A percentile compares a stretch with the other conserved stretches of the same genome.
These are phyloP conservation scores for Kradibia gibbosae DNA, from an alignment of 1,140 invertebrate genomes.

Conservation along the genomic window DNA sequence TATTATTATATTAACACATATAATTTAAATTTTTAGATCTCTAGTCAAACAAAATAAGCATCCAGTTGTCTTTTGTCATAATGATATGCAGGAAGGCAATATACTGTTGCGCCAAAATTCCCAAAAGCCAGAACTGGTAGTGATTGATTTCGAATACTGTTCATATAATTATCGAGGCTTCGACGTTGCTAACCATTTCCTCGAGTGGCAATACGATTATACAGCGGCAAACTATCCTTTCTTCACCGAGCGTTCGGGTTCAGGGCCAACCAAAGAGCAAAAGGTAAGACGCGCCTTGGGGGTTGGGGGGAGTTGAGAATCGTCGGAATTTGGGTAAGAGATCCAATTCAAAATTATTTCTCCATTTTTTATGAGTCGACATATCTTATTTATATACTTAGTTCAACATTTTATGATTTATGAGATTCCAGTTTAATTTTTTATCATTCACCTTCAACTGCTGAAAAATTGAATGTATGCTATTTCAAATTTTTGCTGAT, in stretches of 20 bases:
- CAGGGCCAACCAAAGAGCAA: conserved; percentile 85
- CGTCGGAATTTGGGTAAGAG: conserved; percentile 56
- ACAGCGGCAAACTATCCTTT: conserved; percentile 83
- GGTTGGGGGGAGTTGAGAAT: conserved; percentile 50
- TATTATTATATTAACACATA: no score
- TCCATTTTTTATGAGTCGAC: conserved; percentile 30
- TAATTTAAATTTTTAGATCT: conserved; percentile 53
- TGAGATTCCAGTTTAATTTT: conserved; percentile 37
- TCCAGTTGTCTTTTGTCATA: conserved; percentile 96
- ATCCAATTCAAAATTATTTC: conserved; percentile 45
- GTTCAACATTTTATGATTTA: conserved; percentile 26
- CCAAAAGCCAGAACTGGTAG: conserved; percentile 78
- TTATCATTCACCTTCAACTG: conserved; percentile 43
- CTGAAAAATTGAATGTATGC: conserved; percentile 17
- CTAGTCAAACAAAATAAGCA: conserved; percentile 75
- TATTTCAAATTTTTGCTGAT: conserved; percentile 36
- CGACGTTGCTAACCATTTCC: conserved; percentile 96
- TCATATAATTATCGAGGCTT: conserved; percentile 95
- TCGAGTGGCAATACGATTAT: conserved; percentile 96
- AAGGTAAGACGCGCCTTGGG: conserved; percentile 77
- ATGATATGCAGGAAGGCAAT: conserved; percentile 96
- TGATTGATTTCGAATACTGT: conserved; percentile 96
- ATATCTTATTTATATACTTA: conserved; percentile 34
- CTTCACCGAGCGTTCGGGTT: conserved; percentile 79
- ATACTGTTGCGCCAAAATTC: conserved; percentile 76